Conservation (phyloP, 2,113 vertebrate genomes). For the Malurus cyaneus region DNA sequence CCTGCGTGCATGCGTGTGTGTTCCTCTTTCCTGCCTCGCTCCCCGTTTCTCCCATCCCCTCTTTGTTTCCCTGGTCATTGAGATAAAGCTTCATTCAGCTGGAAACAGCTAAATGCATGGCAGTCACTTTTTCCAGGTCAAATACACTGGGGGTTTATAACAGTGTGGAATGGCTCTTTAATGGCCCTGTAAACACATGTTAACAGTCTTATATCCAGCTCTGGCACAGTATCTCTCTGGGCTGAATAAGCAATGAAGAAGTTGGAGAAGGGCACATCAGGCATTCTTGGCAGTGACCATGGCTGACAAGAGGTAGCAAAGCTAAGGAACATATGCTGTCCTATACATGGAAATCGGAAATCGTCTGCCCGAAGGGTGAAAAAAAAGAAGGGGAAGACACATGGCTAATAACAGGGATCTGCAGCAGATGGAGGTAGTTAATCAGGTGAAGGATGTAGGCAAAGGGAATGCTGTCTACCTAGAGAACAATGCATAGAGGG, state of each 20-base stretch:
- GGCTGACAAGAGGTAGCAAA: slow-evolving; percentile 49
- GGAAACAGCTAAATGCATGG: slow-evolving; percentile 46
- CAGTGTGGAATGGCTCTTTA: slow-evolving; percentile 31
- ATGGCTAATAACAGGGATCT: slow-evolving; percentile 24
- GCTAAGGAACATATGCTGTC: slow-evolving; percentile 56
- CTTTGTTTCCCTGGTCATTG: slow-evolving; percentile 62
- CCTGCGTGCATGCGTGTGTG: not conserved
- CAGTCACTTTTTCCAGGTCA: slow-evolving; percentile 61
- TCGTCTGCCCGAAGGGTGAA: slow-evolving; percentile 46
- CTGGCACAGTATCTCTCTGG: slow-evolving; percentile 43
- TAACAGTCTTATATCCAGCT: slow-evolving; percentile 41
- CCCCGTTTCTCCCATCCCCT: not conserved
- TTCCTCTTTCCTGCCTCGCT: not conserved
- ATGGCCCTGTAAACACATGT: slow-evolving; percentile 63
- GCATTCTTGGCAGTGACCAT: slow-evolving; percentile 53
- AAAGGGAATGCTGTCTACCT: slow-evolving; percentile 2
- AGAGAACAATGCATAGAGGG: slow-evolving; percentile 12
- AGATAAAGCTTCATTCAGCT: slow-evolving; percentile 49
- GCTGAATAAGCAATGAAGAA: slow-evolving; percentile 63
- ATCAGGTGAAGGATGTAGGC: slow-evolving; percentile 52
- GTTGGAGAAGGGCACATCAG: slow-evolving; percentile 56
- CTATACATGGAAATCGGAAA: slow-evolving; percentile 47
- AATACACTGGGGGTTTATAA: slow-evolving; percentile 54
- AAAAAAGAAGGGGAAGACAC: slow-evolving; percentile 26
- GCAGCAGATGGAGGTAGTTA: slow-evolving; percentile 50